phyloP scores from a whole-genome alignment of 1,140 invertebrate species.

The Himalopsyche phryganea region DNA sequence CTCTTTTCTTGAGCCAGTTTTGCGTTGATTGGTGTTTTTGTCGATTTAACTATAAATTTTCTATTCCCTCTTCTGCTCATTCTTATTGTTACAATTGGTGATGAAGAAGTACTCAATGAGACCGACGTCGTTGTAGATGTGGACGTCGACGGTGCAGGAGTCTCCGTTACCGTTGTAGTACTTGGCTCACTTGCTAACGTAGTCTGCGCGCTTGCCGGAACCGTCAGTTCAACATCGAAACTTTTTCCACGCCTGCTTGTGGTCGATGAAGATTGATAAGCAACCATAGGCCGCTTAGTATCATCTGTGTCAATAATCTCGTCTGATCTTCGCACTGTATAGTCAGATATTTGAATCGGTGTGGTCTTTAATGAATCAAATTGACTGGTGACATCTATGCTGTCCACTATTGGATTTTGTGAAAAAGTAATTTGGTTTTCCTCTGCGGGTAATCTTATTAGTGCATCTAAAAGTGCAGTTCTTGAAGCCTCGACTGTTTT shows the following conservation, averaged over 20 bases:
- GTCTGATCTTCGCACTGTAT: constrained; percentile 39
- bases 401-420: constrained; percentile 37
- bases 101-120: constrained; percentile 35
- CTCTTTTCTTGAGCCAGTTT: constrained; percentile 15
- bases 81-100: constrained; percentile 23
- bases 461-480: constrained; percentile 60
- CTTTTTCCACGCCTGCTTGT: constrained; percentile 44
- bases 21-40: constrained; percentile 18
- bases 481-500: constrained; percentile 62
- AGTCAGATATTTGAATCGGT: constrained; percentile 34
- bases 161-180: constrained; percentile 33
- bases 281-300: constrained; percentile 17
- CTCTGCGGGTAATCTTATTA: constrained; percentile 59
- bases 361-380: constrained; percentile 36
- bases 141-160: constrained; percentile 37
- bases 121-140: constrained; percentile 32
- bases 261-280: not conserved
- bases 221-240: constrained; percentile 39
- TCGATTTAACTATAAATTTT: constrained; percentile 27
- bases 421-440: constrained; percentile 51
- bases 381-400: constrained; percentile 31
- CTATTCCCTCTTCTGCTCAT: constrained; percentile 26
- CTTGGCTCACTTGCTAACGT: constrained; percentile 32
- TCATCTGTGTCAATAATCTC: constrained; percentile 34
- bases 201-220: constrained; percentile 27